These are phyloP conservation scores for Hyalella azteca DNA, from an alignment of 2,888 invertebrate species.

Conservation along the genomic window DNA sequence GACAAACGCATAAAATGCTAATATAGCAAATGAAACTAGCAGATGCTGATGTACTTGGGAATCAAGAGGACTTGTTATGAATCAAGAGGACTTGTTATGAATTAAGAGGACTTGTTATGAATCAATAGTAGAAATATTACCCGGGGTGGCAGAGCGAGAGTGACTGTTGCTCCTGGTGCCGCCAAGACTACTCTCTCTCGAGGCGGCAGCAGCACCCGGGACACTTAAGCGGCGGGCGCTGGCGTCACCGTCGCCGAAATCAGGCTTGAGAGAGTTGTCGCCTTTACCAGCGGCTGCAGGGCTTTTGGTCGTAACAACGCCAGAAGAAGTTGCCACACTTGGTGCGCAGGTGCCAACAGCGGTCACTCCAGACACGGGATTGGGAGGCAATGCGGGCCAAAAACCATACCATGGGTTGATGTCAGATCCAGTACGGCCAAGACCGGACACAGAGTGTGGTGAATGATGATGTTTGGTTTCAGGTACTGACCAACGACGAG, in stretches of 20 bases:
- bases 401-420: conserved; percentile 15
- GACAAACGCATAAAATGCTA: no score
- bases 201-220: neutral
- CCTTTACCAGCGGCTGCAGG: neutral
- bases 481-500: conserved; percentile 35
- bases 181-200: conserved; percentile 19
- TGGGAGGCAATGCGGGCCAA: neutral
- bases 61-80: no score
- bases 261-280: neutral
- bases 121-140: no score
- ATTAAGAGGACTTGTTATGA: no score
- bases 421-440: neutral
- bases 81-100: no score
- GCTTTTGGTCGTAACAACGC: neutral
- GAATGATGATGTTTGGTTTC: conserved; percentile 16
- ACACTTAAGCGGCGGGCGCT: neutral
- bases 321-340: neutral
- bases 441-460: neutral
- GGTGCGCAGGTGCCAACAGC: neutral
- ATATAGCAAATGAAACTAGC: no score
- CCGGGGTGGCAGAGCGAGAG: conserved; percentile 23
- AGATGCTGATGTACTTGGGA: no score
- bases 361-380: neutral
- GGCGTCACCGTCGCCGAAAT: neutral
- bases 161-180: conserved; percentile 31